phyloP scores from a whole-genome alignment of 2,888 invertebrate genomes.

The Rugalucina vietnamica region DNA sequence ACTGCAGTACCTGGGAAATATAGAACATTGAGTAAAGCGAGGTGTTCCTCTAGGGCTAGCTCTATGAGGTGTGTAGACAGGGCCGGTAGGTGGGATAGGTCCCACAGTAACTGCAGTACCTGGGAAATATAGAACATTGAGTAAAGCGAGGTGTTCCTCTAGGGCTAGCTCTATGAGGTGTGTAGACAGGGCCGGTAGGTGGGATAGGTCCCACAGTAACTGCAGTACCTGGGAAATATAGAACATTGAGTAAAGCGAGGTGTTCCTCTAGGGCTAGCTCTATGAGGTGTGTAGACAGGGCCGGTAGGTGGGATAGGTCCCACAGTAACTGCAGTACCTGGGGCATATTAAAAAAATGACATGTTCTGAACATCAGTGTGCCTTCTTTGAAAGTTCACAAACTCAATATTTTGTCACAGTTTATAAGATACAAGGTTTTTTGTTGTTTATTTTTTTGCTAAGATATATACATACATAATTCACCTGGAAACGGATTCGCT shows the following conservation, averaged over 20 bases:
- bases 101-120: conserved; percentile 85
- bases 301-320: conserved; percentile 84
- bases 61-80: conserved; percentile 84
- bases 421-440: too few species aligned
- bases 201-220: conserved; percentile 85
- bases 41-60: conserved; percentile 84
- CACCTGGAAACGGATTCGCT: too few species aligned
- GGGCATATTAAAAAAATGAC: too few species aligned
- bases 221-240: conserved; percentile 85
- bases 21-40: conserved; percentile 84
- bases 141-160: conserved; percentile 84
- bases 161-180: conserved; percentile 84
- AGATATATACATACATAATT: too few species aligned
- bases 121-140: conserved; percentile 82
- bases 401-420: too few species aligned
- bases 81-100: conserved; percentile 84
- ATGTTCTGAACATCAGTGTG: too few species aligned
- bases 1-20: conserved; percentile 83
- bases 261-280: conserved; percentile 85
- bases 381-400: too few species aligned
- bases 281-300: conserved; percentile 83
- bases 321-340: conserved; percentile 85
- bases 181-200: conserved; percentile 83
- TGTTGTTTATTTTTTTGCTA: too few species aligned
- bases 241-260: conserved; percentile 84